Conservation (phyloP, 2,797 vertebrate genomes). For the Apogon hyalosoma region DNA sequence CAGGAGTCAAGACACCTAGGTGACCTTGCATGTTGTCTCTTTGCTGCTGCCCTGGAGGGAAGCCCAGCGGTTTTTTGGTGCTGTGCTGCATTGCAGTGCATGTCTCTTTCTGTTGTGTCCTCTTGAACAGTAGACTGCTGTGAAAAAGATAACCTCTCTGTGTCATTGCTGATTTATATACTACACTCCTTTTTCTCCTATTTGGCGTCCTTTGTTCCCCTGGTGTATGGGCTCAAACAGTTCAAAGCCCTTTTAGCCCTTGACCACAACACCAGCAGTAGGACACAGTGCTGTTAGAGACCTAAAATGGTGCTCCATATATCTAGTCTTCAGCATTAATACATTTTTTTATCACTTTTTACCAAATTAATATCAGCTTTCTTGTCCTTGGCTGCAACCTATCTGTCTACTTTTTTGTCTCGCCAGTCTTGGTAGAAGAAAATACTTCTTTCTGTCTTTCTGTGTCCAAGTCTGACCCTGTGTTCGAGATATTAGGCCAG, state of each 20-base stretch:
- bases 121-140: conserved; percentile 46
- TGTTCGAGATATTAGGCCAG: not conserved
- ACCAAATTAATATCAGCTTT: conserved; percentile 16
- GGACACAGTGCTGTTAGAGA: conserved; percentile 22
- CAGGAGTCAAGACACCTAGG: conserved; percentile 34
- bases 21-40: conserved; percentile 53
- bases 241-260: conserved; percentile 27
- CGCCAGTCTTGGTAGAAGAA: conserved; percentile 15
- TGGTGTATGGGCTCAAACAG: conserved; percentile 26
- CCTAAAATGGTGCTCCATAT: conserved; percentile 11
- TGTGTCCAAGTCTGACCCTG: not conserved
- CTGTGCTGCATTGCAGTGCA: conserved; percentile 69
- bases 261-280: conserved; percentile 16
- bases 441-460: not conserved
- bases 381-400: conserved; percentile 43
- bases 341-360: conserved; percentile 7
- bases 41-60: conserved; percentile 44
- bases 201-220: conserved; percentile 31
- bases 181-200: conserved; percentile 34
- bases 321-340: conserved; percentile 26
- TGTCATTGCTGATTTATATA: conserved; percentile 54
- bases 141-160: conserved; percentile 58
- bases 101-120: conserved; percentile 45
- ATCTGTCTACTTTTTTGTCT: conserved; percentile 19
- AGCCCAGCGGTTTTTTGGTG: conserved; percentile 22